Evolutionary conservation across 2,888 invertebrate species (phyloP), one percentile per base, ranked within the genome.

Genomic region (Digitonthophagus gazella): DNA sequence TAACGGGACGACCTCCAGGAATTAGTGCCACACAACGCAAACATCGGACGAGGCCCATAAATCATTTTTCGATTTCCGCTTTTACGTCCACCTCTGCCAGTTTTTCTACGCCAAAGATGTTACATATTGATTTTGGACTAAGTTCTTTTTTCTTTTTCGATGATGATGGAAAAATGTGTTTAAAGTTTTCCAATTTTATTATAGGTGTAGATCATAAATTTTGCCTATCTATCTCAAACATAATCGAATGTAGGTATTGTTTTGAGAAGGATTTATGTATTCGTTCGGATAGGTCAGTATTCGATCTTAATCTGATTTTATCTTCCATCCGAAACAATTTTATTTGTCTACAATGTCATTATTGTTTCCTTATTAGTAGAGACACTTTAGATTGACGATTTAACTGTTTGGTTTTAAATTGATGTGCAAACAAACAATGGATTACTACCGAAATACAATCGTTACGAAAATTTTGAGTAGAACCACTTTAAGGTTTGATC

Each of bases 1-100:
- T 65, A 65, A 54, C 44, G 65, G 65, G 54, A 15, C 44, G 15
- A 19, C 61, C 18, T 61, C 61, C n/a, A 16, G 20, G 20, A 20
- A 20, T 44, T 44, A 44, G 28, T 44, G 28, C 28, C 28, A 44
- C 28, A 44, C 28, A 44, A 44, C 28, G 28, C 28, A 44, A 44
- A 44, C 28, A 44, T 44, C 28, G 28, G 28, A 44, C 28, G 28
- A 44, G 28, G 28, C 28, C 11, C 28, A 44, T 44, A 44, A 44
- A 44, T 44, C 28, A 44, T 44, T 44, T 44, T 44, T 44, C 28
- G 28, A 44, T 44, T 44, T 44, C 28, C 28, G 28, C 28, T 44
- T 44, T 44, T 44, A n/a, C 28, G 28, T 44, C 28, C 2, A 44
- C 28, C 2, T 44, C 28, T 11, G n/a, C 28, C 3, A 11, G 28